A percentile compares a stretch with the other conserved stretches of the same genome.
Evolutionary conservation across 2,888 invertebrate genomes (phyloP).

Genomic region (Volucella inanis): DNA sequence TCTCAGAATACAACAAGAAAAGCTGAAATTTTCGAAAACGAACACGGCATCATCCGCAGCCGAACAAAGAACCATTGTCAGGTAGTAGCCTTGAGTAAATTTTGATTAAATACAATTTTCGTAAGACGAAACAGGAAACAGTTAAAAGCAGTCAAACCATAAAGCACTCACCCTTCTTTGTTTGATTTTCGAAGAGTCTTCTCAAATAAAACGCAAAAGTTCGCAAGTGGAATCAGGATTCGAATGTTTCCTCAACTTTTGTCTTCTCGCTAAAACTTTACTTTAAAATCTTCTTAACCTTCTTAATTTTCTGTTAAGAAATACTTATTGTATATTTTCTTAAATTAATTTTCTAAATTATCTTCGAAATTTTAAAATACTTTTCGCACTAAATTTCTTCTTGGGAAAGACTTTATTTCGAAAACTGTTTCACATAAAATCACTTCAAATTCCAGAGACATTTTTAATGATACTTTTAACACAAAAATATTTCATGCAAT

Average conservation of each 20-base stretch:
- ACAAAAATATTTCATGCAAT: not conserved
- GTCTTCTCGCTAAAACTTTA: not conserved
- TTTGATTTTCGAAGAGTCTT: slow-evolving; percentile 23
- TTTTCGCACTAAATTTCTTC: slow-evolving; percentile 57
- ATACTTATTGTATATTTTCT: not conserved
- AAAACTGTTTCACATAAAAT: slow-evolving; percentile 42
- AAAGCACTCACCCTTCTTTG: slow-evolving; percentile 61
- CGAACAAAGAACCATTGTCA: slow-evolving; percentile 51
- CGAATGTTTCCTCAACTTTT: slow-evolving; percentile 14
- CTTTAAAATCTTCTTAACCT: not conserved
- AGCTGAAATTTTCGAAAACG: not conserved
- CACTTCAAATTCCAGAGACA: slow-evolving; percentile 48
- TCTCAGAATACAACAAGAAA: not conserved
- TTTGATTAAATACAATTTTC: slow-evolving; percentile 1
- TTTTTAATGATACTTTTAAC: slow-evolving; percentile 36
- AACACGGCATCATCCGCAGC: not conserved
- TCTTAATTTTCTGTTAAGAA: not conserved
- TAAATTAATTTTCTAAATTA: slow-evolving; percentile 6
- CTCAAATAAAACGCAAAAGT: slow-evolving; percentile 27
- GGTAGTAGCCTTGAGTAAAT: not conserved
- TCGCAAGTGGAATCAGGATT: slow-evolving; percentile 41
- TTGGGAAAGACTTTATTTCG: slow-evolving; percentile 41
- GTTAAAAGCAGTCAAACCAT: not conserved
- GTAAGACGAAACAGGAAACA: not conserved
- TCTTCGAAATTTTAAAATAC: slow-evolving; percentile 34